Conservation (phyloP, 2,113 vertebrate genomes). For the Daubentonia madagascariensis region DNA sequence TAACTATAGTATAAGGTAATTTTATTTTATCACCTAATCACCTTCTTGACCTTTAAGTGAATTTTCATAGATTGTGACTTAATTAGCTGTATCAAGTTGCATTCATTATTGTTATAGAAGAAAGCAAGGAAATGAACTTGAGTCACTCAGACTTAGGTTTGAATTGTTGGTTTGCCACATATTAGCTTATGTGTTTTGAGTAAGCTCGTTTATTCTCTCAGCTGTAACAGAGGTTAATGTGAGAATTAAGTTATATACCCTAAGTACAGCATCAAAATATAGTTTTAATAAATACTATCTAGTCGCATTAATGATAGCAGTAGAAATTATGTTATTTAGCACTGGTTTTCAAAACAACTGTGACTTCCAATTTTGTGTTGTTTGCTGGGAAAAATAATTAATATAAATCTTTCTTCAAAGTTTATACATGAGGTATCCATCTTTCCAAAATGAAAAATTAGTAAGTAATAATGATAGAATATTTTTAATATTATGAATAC, state of each 20-base stretch:
- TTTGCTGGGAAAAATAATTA: constrained; percentile 15
- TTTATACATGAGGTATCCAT: neutral
- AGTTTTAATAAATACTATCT: neutral
- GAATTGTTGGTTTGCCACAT: neutral
- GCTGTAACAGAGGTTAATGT: neutral
- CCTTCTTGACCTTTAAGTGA: neutral
- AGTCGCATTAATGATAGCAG: neutral
- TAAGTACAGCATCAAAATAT: neutral
- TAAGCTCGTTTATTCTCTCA: neutral
- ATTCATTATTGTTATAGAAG: neutral
- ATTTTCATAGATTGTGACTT: neutral
- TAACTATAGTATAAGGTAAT: neutral
- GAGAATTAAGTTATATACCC: neutral
- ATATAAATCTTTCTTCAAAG: neutral
- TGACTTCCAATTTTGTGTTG: neutral
- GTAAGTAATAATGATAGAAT: neutral
- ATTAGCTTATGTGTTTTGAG: neutral
- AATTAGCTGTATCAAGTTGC: neutral
- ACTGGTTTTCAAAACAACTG: neutral
- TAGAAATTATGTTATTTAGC: neutral
- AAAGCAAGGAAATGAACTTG: neutral
- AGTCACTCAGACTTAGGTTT: neutral
- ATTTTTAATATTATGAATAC: neutral
- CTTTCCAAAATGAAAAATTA: neutral
- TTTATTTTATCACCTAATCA: neutral